phyloP scores from a whole-genome alignment of 1,140 invertebrate genomes.

The Maniola jurtina region DNA sequence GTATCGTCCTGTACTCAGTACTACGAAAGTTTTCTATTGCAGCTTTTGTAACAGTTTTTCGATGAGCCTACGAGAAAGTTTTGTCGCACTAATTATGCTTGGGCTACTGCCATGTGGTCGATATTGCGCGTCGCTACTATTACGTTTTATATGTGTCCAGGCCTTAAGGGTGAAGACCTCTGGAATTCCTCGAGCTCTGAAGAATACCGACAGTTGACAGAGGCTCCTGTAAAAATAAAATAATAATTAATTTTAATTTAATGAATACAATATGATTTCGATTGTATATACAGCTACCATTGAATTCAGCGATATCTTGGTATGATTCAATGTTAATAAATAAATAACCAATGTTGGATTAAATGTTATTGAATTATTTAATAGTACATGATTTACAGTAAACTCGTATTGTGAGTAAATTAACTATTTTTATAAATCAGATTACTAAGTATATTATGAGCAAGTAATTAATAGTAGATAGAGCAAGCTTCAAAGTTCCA shows the following conservation, averaged over 20 bases:
- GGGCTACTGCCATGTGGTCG: too few species aligned
- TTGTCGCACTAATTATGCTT: too few species aligned
- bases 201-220: background rate
- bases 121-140: too few species aligned
- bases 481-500: too few species aligned
- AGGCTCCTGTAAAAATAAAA: background rate
- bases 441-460: background rate
- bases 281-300: background rate
- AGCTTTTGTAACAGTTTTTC: too few species aligned
- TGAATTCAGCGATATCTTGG: background rate
- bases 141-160: too few species aligned
- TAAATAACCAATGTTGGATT: slow-evolving; percentile 1
- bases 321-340: slow-evolving; percentile 1
- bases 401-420: background rate
- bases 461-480: too few species aligned
- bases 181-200: background rate
- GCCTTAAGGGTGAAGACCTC: background rate
- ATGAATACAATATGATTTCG: background rate
- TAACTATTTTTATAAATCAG: background rate
- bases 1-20: too few species aligned
- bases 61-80: too few species aligned
- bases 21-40: too few species aligned
- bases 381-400: slow-evolving; percentile 1
- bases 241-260: background rate
- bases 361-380: slow-evolving; percentile 5